These are phyloP conservation scores for Drosophila anceps DNA, from an alignment of 2,888 invertebrate genomes.

Conservation along the genomic window DNA sequence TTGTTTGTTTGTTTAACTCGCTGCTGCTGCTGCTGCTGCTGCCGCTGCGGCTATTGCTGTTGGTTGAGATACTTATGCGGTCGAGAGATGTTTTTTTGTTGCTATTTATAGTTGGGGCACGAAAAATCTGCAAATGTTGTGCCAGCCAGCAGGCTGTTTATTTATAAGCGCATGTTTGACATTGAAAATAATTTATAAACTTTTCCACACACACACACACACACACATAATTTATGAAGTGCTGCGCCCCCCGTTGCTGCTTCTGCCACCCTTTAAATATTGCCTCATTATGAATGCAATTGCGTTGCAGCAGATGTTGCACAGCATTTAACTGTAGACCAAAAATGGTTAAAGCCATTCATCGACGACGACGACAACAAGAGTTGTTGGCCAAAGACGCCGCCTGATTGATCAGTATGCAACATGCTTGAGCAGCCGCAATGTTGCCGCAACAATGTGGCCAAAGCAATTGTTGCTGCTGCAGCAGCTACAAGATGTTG, in stretches of 20 bases:
- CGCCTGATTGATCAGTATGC: conserved; percentile 83
- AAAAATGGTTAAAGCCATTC: conserved; percentile 83
- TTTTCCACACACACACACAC: too few relatives aligned
- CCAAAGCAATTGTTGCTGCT: conserved; percentile 69
- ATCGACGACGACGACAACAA: conserved; percentile 46
- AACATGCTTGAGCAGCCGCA: conserved; percentile 76
- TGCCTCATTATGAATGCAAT: conserved; percentile 77
- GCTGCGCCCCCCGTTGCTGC: neutral
- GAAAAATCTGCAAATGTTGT: conserved; percentile 34
- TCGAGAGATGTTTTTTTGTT: conserved; percentile 15
- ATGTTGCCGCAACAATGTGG: conserved; percentile 71
- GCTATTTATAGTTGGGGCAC: conserved; percentile 18
- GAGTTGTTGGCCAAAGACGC: conserved; percentile 62
- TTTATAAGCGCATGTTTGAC: conserved; percentile 80
- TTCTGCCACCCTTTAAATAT: neutral
- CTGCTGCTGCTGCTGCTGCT: conserved; percentile 22
- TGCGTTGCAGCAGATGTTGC: conserved; percentile 69
- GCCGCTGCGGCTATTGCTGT: conserved; percentile 18
- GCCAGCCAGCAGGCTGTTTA: conserved; percentile 49
- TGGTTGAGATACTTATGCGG: conserved; percentile 43
- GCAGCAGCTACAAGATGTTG: conserved; percentile 50
- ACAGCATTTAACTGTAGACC: conserved; percentile 79
- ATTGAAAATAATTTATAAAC: conserved; percentile 84
- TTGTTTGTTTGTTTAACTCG: conserved; percentile 69
- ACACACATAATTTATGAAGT: conserved; percentile 73